A percentile compares a stretch with the other conserved stretches of the same genome.
Evolutionary conservation across 2,113 vertebrate genomes (phyloP).

Genomic region (Apteryx mantelli): DNA sequence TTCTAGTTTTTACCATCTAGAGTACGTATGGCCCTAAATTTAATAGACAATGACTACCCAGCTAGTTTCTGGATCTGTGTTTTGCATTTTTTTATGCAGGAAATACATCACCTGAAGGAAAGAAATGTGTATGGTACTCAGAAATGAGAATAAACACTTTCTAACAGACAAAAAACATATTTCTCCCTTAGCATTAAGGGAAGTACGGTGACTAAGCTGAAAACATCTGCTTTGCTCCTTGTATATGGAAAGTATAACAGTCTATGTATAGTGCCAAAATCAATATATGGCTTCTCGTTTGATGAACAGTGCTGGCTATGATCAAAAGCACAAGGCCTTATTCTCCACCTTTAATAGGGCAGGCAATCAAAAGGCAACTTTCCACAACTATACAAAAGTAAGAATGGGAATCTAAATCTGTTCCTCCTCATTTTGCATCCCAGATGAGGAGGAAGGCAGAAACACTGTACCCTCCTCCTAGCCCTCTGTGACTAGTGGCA

Average conservation of each 20-base stretch:
- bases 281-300: constrained; percentile 9
- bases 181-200: not conserved
- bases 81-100: not conserved
- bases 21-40: not conserved
- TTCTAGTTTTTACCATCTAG: not conserved
- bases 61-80: not conserved
- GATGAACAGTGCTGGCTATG: not conserved
- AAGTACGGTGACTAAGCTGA: not conserved
- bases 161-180: not conserved
- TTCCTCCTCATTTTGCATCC: constrained; percentile 7
- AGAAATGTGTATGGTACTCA: not conserved
- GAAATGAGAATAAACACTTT: not conserved
- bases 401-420: constrained; percentile 6
- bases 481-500: not conserved
- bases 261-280: not conserved
- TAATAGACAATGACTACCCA: not conserved
- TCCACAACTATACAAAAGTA: not conserved
- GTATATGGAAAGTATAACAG: not conserved
- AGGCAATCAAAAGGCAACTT: not conserved
- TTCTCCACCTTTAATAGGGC: not conserved
- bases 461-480: not conserved
- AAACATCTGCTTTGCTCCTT: not conserved
- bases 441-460: constrained; percentile 26
- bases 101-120: not conserved
- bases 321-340: constrained; percentile 14